phyloP scores from a whole-genome alignment of 2,888 invertebrate species.

The Anagyrus pseudococci region DNA sequence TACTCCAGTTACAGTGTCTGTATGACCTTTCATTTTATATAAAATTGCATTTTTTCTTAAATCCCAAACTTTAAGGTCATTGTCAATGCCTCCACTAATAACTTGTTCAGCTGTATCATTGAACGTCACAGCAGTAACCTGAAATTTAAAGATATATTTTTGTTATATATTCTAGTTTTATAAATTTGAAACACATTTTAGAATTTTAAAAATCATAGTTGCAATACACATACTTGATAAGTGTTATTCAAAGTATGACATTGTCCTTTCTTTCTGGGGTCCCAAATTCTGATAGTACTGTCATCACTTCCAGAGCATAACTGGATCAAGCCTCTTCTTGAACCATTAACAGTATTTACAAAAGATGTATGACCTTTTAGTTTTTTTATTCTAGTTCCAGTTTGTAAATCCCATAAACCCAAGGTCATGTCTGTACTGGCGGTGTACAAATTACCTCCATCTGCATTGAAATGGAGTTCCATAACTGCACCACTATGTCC shows the following conservation, averaged over 20 bases:
- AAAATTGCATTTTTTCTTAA: conserved; percentile 84
- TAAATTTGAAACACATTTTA: background rate
- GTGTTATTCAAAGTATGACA: conserved; percentile 75
- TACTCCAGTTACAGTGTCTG: conserved; percentile 93
- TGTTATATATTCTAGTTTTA: background rate
- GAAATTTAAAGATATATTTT: conserved; percentile 23
- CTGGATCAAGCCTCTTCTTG: conserved; percentile 87
- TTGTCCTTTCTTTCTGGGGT: conserved; percentile 85
- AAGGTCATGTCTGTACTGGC: conserved; percentile 95
- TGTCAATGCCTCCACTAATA: conserved; percentile 95
- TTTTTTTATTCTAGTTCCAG: conserved; percentile 86
- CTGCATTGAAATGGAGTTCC: conserved; percentile 89
- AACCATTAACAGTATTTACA: conserved; percentile 75
- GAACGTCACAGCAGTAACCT: conserved; percentile 86
- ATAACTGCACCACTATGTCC: conserved; percentile 96
- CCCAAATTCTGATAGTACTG: conserved; percentile 91
- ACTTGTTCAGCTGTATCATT: conserved; percentile 96
- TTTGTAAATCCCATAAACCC: conserved; percentile 94
- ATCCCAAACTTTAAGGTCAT: conserved; percentile 98
- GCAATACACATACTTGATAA: conserved; percentile 67
- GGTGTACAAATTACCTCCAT: conserved; percentile 84
- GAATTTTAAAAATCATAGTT: conserved; percentile 8
- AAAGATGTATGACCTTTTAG: conserved; percentile 83
- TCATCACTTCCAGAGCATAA: conserved; percentile 96
- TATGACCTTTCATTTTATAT: conserved; percentile 89